Percentiles rank a stretch among this genome's conserved stretches.
Evolutionary conservation across 2,797 vertebrate species (phyloP).

Genomic region (Gastrophryne carolinensis): DNA sequence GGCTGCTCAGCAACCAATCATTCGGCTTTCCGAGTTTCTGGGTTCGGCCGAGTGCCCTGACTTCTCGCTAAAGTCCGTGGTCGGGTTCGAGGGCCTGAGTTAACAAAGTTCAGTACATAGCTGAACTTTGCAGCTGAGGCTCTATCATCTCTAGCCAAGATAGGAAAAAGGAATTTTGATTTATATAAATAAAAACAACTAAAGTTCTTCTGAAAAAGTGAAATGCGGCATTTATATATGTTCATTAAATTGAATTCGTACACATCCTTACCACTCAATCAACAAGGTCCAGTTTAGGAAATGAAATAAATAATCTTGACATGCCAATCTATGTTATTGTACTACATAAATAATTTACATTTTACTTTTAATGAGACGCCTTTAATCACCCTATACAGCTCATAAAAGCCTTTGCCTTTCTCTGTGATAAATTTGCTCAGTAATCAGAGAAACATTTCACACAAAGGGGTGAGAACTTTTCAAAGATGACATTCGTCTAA

Average conservation of each 20-base stretch:
- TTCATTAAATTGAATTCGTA: background rate
- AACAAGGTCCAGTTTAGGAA: conserved; percentile 6
- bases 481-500: background rate
- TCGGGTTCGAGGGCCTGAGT: too few relatives aligned
- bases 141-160: too few relatives aligned
- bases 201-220: background rate
- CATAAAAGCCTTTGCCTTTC: background rate
- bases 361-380: conserved; percentile 6
- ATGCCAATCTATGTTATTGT: background rate
- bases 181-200: conserved; percentile 15
- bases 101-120: too few relatives aligned
- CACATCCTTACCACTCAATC: background rate
- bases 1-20: too few relatives aligned
- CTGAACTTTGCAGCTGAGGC: too few relatives aligned
- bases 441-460: background rate
- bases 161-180: background rate
- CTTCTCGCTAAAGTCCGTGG: too few relatives aligned
- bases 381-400: conserved; percentile 11
- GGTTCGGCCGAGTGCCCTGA: too few relatives aligned
- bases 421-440: background rate
- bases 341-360: conserved; percentile 26
- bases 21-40: too few relatives aligned
- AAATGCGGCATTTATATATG: conserved; percentile 23
- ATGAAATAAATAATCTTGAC: conserved; percentile 4
- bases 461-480: background rate